Conservation (phyloP, 2,888 invertebrate genomes). For the Oithona nana region DNA sequence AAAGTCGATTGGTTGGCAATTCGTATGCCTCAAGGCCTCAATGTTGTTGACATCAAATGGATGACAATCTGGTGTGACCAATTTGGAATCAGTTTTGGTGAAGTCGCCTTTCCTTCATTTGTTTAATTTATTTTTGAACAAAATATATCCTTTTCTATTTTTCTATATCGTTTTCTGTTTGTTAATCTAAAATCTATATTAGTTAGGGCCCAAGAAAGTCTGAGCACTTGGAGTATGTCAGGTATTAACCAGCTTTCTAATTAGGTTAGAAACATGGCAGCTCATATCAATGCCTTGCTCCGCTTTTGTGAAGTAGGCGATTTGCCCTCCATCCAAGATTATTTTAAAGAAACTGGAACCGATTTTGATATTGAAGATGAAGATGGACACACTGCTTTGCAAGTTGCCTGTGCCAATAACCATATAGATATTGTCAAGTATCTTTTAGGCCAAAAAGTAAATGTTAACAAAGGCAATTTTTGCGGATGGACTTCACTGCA, state of each 20-base stretch:
- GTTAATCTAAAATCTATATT: too few species aligned
- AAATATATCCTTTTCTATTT: background rate
- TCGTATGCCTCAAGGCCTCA: background rate
- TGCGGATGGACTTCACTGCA: background rate
- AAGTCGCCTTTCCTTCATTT: background rate
- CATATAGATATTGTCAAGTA: background rate
- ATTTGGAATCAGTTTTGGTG: background rate
- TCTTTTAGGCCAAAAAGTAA: background rate
- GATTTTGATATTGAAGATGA: background rate
- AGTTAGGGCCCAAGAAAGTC: too few species aligned
- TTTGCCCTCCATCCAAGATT: background rate
- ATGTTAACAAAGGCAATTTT: background rate
- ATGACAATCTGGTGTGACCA: background rate
- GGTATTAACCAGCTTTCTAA: too few species aligned
- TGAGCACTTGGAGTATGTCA: too few species aligned
- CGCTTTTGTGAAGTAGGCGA: background rate
- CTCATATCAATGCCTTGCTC: background rate
- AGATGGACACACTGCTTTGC: background rate
- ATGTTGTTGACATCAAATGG: background rate
- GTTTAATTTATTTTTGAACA: background rate
- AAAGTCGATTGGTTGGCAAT: background rate
- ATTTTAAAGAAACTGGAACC: background rate
- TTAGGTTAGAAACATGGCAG: too few species aligned
- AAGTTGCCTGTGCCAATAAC: slow-evolving; percentile 1
- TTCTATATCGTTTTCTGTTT: background rate